A percentile compares a stretch with the other conserved stretches of the same genome.
phyloP scores from a whole-genome alignment of 2,888 invertebrate species.

The Neria commutata region DNA sequence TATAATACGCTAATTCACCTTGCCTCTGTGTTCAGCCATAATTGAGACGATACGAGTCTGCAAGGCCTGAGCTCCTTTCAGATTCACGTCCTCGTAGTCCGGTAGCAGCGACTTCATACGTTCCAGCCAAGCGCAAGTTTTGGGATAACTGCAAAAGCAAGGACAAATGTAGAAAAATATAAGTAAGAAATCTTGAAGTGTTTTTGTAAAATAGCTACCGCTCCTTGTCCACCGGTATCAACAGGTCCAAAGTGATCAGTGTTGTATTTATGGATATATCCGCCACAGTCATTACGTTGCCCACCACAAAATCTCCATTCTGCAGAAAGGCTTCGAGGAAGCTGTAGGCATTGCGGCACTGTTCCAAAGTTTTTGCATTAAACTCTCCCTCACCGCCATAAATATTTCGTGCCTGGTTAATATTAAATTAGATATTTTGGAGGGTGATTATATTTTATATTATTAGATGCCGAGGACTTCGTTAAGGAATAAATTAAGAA shows the following conservation, averaged over 20 bases:
- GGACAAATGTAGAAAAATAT: not conserved
- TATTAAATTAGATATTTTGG: not conserved
- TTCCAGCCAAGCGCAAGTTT: slow-evolving; percentile 48
- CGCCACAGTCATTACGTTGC: slow-evolving; percentile 57
- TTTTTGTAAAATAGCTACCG: slow-evolving; percentile 26
- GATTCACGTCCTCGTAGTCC: slow-evolving; percentile 51
- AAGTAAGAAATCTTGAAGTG: not conserved
- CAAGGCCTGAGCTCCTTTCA: slow-evolving; percentile 50
- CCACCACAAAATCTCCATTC: slow-evolving; percentile 46
- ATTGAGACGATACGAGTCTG: slow-evolving; percentile 41
- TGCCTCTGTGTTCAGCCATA: slow-evolving; percentile 46
- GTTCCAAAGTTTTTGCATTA: slow-evolving; percentile 45
- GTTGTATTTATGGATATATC: slow-evolving; percentile 64
- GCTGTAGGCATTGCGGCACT: slow-evolving; percentile 50
- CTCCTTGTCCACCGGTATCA: slow-evolving; percentile 52
- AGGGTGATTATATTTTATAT: too few species aligned
- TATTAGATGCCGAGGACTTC: too few species aligned
- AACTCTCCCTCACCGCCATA: slow-evolving; percentile 47
- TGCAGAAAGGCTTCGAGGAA: slow-evolving; percentile 57
- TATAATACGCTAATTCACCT: too few species aligned
- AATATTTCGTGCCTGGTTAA: slow-evolving; percentile 53
- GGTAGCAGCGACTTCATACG: slow-evolving; percentile 50
- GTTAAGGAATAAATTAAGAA: too few species aligned
- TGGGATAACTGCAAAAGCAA: slow-evolving; percentile 39
- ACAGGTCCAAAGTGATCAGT: slow-evolving; percentile 54